Base-by-base conservation (phyloP, 2,888 invertebrate species). In the Steinernema carpocapsae region DNA sequence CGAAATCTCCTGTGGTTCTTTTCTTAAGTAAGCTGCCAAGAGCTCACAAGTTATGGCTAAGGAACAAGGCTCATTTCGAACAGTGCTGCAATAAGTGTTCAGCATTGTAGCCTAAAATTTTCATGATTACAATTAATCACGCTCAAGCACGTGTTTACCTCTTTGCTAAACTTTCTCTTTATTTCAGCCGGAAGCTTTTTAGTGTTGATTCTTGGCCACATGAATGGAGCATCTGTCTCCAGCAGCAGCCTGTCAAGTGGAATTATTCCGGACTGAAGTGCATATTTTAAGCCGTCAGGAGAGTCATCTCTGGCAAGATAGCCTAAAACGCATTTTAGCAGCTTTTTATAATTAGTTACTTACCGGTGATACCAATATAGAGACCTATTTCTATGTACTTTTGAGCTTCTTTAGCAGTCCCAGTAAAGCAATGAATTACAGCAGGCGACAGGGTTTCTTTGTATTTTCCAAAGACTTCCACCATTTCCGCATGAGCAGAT, bases 1-100 rank as follows among this genome's bases (percentile, higher is more conserved):
- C 2, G 86, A 83, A 6, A 84, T 76, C 52, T 79, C 73, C n/a
- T n/a, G 71, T n/a, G 78, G 48, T 19, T 71, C 29, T 17, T 79
- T 73, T 51, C 71, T 72, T 71, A 76, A 73, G 72, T 94, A 94
- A 24, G 94, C 94, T 17, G 95, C 94, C 79, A 94, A 92, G 91
- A 96, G 92, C 89, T 96, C 96, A 64, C 95, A 93, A 72, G 94
- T 92, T 56, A 94, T 94, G 10, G 95, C 94, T 81, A 96, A 89
- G 59, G 94, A 93, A 89, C 95, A 95, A 0, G 96, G 96, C 90
- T 96, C 96, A 89, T 96, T 96, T 83, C 96, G 91, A 90, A 95
- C 94, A 90, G 95, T 95, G 79, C 94, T 94, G 89, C 95, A 95
- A 89, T 95, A 43, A 51, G 75, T 94, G 81, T 91, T 92, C 90